These are phyloP conservation scores for Drosophila ustulata DNA, from an alignment of 2,888 invertebrate species.

Conservation along the genomic window DNA sequence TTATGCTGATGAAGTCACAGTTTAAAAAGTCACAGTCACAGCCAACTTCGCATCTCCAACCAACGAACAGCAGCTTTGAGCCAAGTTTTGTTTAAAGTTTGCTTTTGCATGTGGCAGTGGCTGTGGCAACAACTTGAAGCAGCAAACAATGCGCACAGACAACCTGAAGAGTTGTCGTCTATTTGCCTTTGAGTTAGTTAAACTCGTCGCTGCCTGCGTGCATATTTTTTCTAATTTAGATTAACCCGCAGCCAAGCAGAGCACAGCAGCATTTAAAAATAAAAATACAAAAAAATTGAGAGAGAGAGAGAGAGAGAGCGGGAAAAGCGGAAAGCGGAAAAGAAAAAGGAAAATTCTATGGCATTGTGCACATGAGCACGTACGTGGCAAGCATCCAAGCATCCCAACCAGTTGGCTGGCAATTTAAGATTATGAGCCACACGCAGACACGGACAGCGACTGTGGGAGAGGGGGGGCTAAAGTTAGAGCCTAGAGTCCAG, in stretches of 20 bases:
- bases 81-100: conserved; percentile 79
- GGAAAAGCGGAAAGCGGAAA: neutral
- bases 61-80: conserved; percentile 52
- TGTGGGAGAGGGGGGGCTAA: conserved; percentile 14
- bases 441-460: conserved; percentile 56
- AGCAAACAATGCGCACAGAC: conserved; percentile 37
- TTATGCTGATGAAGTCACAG: neutral
- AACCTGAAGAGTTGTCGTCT: conserved; percentile 75
- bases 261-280: conserved; percentile 9
- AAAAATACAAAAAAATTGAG: neutral
- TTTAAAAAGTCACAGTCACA: conserved; percentile 2
- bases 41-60: conserved; percentile 27
- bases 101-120: conserved; percentile 37
- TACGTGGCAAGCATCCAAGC: conserved; percentile 53
- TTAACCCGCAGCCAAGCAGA: conserved; percentile 75
- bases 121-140: conserved; percentile 40
- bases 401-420: conserved; percentile 54
- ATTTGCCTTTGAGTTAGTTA: conserved; percentile 79
- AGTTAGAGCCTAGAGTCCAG: conserved; percentile 31
- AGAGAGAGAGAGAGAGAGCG: neutral
- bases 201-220: conserved; percentile 63
- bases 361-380: conserved; percentile 79
- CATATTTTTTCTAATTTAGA: conserved; percentile 81
- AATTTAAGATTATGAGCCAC: conserved; percentile 79
- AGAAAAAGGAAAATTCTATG: conserved; percentile 65